Evolutionary conservation across 2,888 invertebrate genomes (phyloP), one percentile per base, ranked within the genome.

Genomic region (Nipponacmea schrenckii): DNA sequence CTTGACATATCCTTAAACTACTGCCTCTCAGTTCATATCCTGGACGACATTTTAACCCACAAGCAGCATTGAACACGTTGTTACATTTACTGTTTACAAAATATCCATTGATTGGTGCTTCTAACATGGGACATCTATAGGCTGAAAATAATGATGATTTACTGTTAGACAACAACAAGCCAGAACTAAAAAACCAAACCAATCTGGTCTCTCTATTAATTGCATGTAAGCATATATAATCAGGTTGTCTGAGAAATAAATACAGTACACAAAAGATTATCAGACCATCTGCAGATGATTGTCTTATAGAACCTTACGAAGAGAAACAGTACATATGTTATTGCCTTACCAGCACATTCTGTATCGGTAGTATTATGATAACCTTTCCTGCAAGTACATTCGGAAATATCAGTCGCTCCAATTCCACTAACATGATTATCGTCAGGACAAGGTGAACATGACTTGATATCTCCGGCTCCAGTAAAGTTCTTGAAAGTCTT

Each of bases 51-150:
- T 92, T 89, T 10, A 93, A 90, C 0, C 93, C 93, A 85, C 93
- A 93, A 0, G 93, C 93, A n/a, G 93, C 92, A 83, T 93, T 92
- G 67, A 93, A 90, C 8, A 92, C 92, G 80, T 92, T 92, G 72
- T 90, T 91, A 84, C 93, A 93, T 44, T 90, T 90, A 56, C 90
- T 90, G 79, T 92, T 92, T 1, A 93, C 92, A 82, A 93, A 92
- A 85, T 93, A 93, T 5, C 93, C 93, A 84, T 93, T 91, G 68
- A 91, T 90, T 0, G 93, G 93, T 1, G 92, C 90, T 17, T 83
- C 84, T 69, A 93, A 82, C 76, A 90, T 90, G 0, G 92, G 91
- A 81, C 93, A 93, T 27, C 79, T 79, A 67, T 84, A 76, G 7
- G 82, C 84, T 84, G 77, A 27, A 71, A 77, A 64, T 69, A 27